These are phyloP conservation scores for Hydropsyche betteni DNA, from an alignment of 2,888 invertebrate genomes.

Conservation along the genomic window DNA sequence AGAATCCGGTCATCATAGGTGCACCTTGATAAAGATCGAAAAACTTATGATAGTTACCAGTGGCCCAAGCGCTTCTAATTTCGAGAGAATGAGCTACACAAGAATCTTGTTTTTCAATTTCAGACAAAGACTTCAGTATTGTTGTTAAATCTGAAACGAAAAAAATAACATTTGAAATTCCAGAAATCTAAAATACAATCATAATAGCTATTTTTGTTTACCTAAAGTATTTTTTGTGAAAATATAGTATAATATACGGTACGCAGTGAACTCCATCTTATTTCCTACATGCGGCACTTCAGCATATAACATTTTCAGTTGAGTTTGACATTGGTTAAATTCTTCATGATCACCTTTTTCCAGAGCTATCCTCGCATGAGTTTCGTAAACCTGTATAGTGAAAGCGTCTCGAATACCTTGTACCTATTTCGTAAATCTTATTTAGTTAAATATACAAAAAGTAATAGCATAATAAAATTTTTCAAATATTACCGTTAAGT, in stretches of 20 bases:
- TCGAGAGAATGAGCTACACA: slow-evolving; percentile 87
- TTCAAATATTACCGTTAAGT: slow-evolving; percentile 81
- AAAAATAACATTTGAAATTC: neutral
- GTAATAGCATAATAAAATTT: neutral
- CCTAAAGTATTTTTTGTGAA: slow-evolving; percentile 98
- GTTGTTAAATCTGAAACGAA: slow-evolving; percentile 86
- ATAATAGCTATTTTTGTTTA: slow-evolving; percentile 59
- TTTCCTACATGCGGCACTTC: slow-evolving; percentile 78
- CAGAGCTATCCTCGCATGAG: slow-evolving; percentile 96
- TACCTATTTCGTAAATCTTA: slow-evolving; percentile 69
- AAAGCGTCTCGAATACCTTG: slow-evolving; percentile 95
- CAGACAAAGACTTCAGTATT: slow-evolving; percentile 81
- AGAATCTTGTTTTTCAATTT: slow-evolving; percentile 80
- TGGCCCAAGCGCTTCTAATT: slow-evolving; percentile 92
- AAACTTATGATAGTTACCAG: slow-evolving; percentile 91
- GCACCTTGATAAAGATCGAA: slow-evolving; percentile 89
- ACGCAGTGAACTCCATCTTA: slow-evolving; percentile 93
- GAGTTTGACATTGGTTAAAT: slow-evolving; percentile 99
- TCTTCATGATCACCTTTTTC: slow-evolving; percentile 99
- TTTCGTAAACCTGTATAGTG: slow-evolving; percentile 98
- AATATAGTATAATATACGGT: slow-evolving; percentile 96
- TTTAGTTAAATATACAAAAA: neutral
- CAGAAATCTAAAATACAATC: neutral
- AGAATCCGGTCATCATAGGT: slow-evolving; percentile 94
- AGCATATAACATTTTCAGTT: slow-evolving; percentile 92